Base-by-base conservation (phyloP, 1,140 invertebrate genomes). In the Drosophila obscura region DNA sequence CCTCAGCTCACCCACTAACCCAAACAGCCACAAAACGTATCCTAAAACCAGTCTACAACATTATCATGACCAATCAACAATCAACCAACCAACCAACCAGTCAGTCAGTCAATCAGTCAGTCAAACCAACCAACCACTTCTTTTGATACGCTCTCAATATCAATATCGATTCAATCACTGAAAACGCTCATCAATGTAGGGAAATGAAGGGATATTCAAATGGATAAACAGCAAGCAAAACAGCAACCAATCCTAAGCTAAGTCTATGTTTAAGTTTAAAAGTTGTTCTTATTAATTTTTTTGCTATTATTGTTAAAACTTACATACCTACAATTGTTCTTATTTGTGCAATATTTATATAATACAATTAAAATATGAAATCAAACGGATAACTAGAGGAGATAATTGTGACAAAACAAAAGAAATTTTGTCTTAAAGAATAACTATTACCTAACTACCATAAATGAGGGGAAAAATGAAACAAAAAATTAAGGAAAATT, bases 341-440 rank as follows among this genome's bases (percentile, higher is more conserved):
- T 75, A 87, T 77, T 88, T 88, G 83, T 88, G 83, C 83, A 88
- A 88, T 88, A 88, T 88, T 87, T 88, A 88, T 78, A 88, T 80
- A 73, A 83, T 61, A 79, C 52, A 48, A 79, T 65, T 59, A 67
- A 78, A 68, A 49, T 62, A 75, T 50, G 49, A 82, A 75, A 82
- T 73, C 74, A 69, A 79, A 73, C 49, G 50, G 39, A 69, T 58
- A 59, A 61, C 51, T 51, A 44, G 51, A 68, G 49, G 24, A 67
- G 19, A 75, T 55, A 80, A 82, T 59, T 74, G 72, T 80, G 64
- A 77, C 53, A 53, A 68, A 60, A 75, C 28, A 56, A 46, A 41
- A 46, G 48, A 8, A 24, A 51, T 26, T 35, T 57, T 66, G 50
- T 15, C 35, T 13, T 39, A 24, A 56, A 45, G 19, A 53, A 69